A percentile compares a stretch with the other conserved stretches of the same genome.
Evolutionary conservation across 2,797 vertebrate genomes (phyloP).

Genomic region (Sebastes cheni): DNA sequence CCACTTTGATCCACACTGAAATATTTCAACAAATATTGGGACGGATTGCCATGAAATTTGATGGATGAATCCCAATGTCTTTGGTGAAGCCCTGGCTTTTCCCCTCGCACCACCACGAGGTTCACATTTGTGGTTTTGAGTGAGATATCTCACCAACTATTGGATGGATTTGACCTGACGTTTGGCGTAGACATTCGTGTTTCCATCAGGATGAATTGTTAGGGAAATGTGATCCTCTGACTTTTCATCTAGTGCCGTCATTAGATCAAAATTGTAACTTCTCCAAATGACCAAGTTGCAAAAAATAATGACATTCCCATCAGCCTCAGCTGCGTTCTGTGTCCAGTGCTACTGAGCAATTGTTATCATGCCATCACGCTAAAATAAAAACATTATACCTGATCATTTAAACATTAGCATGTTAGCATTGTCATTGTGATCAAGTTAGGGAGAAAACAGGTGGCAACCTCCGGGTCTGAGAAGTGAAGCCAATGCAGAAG

Average conservation of each 20-base stretch:
- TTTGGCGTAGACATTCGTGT: neutral
- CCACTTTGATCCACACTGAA: constrained; percentile 1
- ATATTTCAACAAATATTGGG: neutral
- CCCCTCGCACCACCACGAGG: neutral
- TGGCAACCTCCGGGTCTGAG: no score
- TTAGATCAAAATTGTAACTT: neutral
- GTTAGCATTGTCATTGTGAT: no score
- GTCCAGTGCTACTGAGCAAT: neutral
- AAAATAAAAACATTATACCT: neutral
- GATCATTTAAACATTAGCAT: no score
- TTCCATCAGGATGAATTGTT: neutral
- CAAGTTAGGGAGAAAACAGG: no score
- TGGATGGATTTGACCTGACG: neutral
- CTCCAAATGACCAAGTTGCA: neutral
- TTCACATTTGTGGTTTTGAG: neutral
- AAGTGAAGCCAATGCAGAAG: neutral
- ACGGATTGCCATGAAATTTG: neutral
- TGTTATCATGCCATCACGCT: neutral
- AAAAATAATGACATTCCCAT: neutral
- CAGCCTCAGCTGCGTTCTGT: neutral
- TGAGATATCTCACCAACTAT: neutral
- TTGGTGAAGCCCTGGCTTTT: neutral
- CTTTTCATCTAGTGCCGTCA: neutral
- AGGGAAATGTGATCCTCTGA: neutral
- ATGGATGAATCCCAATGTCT: neutral